Conservation (phyloP, 2,797 vertebrate genomes). For the Pyrocephalus nanus region DNA sequence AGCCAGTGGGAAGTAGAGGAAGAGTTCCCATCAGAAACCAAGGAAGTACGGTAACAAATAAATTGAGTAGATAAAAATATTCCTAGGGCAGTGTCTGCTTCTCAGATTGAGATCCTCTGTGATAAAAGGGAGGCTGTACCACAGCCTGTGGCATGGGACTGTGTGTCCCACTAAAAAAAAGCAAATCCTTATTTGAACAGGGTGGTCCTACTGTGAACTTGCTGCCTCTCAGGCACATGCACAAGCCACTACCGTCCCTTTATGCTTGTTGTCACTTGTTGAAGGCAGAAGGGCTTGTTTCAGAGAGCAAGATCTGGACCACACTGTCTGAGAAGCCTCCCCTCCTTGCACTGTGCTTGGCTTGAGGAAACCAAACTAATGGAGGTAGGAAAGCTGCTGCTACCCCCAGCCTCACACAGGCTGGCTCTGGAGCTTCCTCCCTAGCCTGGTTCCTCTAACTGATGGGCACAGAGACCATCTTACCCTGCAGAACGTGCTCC, state of each 20-base stretch:
- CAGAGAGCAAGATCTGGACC: background rate
- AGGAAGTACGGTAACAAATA: background rate
- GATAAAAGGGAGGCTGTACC: background rate
- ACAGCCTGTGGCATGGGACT: background rate
- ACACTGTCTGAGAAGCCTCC: background rate
- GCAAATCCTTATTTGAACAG: background rate
- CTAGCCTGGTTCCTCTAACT: background rate
- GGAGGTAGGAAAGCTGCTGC: background rate
- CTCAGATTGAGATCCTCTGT: background rate
- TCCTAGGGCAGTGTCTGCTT: background rate
- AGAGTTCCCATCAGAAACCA: background rate
- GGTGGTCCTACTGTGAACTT: background rate
- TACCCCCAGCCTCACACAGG: background rate
- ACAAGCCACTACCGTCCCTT: background rate
- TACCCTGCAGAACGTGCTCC: background rate
- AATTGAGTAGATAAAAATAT: background rate
- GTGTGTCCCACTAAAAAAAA: background rate
- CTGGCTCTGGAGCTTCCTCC: background rate
- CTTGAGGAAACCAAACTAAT: background rate
- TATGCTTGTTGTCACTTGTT: background rate
- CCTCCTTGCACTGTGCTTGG: background rate
- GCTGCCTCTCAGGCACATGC: background rate
- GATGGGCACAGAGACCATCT: background rate
- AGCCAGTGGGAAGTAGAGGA: background rate
- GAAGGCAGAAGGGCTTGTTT: background rate